Conservation (phyloP, 2,888 invertebrate genomes). For the Coenonympha arcania region DNA sequence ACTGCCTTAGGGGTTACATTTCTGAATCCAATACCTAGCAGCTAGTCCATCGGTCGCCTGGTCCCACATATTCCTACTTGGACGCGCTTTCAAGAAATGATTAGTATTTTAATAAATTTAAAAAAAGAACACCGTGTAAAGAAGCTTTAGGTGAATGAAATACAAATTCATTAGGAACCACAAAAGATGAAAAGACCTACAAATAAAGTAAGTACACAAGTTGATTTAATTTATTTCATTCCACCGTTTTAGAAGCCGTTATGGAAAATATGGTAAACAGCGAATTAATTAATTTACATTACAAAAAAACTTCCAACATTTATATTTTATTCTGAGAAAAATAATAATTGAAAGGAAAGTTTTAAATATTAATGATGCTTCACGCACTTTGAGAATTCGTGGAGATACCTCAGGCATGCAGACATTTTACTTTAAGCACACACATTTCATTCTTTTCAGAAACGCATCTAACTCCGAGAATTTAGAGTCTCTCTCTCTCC, state of each 20-base stretch:
- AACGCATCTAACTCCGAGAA: too few relatives aligned
- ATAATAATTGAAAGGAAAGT: not conserved
- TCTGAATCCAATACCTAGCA: too few relatives aligned
- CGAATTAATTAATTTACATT: not conserved
- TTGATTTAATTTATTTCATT: constrained; percentile 22
- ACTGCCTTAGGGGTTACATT: too few relatives aligned
- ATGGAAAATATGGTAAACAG: constrained; percentile 1
- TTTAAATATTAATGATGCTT: not conserved
- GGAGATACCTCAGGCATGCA: too few relatives aligned
- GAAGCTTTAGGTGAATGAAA: constrained; percentile 23
- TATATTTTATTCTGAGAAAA: not conserved
- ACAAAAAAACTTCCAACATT: not conserved
- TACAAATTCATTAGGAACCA: constrained; percentile 22
- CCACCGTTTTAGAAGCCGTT: constrained; percentile 3
- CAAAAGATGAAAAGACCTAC: constrained; percentile 14
- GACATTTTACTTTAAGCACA: too few relatives aligned
- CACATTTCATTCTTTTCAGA: too few relatives aligned
- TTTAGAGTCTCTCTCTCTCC: too few relatives aligned
- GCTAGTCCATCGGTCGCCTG: too few relatives aligned
- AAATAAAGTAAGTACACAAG: constrained; percentile 5
- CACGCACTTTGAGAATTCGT: not conserved
- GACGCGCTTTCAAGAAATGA: too few relatives aligned
- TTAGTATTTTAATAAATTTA: not conserved
- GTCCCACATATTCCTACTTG: not conserved
- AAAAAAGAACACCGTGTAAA: not conserved